Conservation (phyloP, 2,888 invertebrate species). For the Bellardia pandia region DNA sequence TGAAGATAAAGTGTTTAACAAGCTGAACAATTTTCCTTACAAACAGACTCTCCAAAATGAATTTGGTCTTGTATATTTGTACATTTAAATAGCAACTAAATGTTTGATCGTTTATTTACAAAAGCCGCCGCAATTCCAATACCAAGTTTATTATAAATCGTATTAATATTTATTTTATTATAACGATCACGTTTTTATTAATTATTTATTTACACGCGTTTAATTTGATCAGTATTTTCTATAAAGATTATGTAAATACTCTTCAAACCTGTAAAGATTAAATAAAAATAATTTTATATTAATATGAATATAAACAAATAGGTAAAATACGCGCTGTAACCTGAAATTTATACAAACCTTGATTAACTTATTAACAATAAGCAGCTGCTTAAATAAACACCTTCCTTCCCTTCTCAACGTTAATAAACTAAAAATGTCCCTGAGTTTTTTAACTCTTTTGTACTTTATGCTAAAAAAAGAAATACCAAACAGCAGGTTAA, state of each 20-base stretch:
- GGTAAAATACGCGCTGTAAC: not conserved
- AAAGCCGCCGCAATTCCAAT: not conserved
- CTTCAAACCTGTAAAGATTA: constrained; percentile 30
- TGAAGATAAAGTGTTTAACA: too few species aligned
- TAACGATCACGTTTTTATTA: not conserved
- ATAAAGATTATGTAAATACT: not conserved
- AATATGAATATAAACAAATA: not conserved
- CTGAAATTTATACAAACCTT: constrained; percentile 43
- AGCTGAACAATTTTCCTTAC: too few species aligned
- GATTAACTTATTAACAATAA: constrained; percentile 23
- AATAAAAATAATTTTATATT: not conserved
- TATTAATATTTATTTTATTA: not conserved
- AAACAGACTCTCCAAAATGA: too few species aligned
- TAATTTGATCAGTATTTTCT: not conserved
- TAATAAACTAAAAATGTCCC: constrained; percentile 23
- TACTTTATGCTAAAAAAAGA: constrained; percentile 8
- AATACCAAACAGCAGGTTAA: not conserved
- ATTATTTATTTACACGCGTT: constrained; percentile 4
- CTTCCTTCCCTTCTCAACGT: not conserved
- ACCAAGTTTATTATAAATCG: not conserved
- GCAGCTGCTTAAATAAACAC: constrained; percentile 43
- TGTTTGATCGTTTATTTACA: constrained; percentile 50
- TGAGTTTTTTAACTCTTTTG: constrained; percentile 36
- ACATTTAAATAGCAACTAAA: not conserved
- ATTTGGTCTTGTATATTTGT: not conserved